Conservation (phyloP, 2,888 invertebrate species). For the Brachypalpus laphriformis region DNA sequence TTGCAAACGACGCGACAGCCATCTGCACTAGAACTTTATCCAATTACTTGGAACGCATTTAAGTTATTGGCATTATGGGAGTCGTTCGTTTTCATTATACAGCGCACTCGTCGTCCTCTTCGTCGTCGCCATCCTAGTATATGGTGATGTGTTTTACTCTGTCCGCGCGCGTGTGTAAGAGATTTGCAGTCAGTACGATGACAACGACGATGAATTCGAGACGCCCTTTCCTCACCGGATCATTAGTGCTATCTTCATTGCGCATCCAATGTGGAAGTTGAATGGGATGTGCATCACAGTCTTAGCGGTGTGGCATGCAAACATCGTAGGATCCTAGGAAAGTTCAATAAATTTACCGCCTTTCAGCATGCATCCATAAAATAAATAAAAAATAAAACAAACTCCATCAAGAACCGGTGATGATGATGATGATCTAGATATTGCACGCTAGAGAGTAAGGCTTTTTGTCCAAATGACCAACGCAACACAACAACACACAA, state of each 20-base stretch:
- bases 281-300: conserved; percentile 7
- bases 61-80: conserved; percentile 75
- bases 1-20: conserved; percentile 24
- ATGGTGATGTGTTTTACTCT: conserved; percentile 23
- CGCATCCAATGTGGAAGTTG: conserved; percentile 44
- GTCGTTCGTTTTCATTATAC: conserved; percentile 75
- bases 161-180: conserved; percentile 36
- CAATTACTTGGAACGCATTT: conserved; percentile 74
- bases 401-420: conserved; percentile 34
- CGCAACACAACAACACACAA: conserved; percentile 31
- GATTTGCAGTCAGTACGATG: conserved; percentile 24
- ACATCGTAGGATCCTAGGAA: conserved; percentile 45
- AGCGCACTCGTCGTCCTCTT: conserved; percentile 34
- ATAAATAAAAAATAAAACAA: conserved; percentile 21
- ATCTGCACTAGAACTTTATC: conserved; percentile 70
- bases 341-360: conserved; percentile 68
- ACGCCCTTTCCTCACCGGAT: conserved; percentile 68
- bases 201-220: conserved; percentile 24
- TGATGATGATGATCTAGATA: conserved; percentile 66
- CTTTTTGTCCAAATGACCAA: conserved; percentile 52
- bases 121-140: conserved; percentile 19
- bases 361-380: conserved; percentile 57
- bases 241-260: conserved; percentile 69
- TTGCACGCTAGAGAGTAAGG: conserved; percentile 53
- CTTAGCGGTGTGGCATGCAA: conserved; percentile 57